Conservation (phyloP, 2,113 vertebrate species). For the Parotia lawesii region DNA sequence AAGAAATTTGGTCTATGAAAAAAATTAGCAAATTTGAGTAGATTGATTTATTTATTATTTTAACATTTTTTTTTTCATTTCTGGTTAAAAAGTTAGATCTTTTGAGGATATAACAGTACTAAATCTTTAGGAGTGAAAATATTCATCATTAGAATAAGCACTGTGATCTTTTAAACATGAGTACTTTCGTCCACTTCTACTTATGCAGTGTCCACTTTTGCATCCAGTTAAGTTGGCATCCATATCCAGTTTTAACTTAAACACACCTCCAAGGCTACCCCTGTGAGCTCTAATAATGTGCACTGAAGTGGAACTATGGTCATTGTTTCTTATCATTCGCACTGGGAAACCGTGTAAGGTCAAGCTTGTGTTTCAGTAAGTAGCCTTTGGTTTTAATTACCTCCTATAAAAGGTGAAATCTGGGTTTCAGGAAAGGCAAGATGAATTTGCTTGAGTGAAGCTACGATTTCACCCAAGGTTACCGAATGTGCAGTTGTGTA, state of each 20-base stretch:
- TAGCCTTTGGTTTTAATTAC: constrained; percentile 25
- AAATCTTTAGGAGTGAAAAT: background rate
- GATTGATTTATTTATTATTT: background rate
- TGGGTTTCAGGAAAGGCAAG: background rate
- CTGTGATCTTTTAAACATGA: background rate
- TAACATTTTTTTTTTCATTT: background rate
- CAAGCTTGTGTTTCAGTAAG: background rate
- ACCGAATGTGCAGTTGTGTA: background rate
- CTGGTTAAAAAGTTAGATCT: background rate
- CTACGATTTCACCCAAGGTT: background rate
- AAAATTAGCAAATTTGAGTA: background rate
- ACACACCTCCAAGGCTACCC: background rate
- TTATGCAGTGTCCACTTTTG: background rate
- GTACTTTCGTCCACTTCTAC: background rate
- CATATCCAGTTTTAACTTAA: background rate
- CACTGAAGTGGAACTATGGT: background rate
- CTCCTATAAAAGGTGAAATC: background rate
- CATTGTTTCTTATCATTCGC: background rate
- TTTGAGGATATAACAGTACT: background rate
- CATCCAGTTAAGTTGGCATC: background rate
- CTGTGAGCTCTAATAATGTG: background rate
- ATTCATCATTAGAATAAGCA: background rate
- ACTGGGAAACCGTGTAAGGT: background rate
- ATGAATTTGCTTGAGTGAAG: background rate
- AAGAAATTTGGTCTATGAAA: background rate